A percentile compares a stretch with the other conserved stretches of the same genome.
These are phyloP conservation scores for Apocheima hispidaria DNA, from an alignment of 2,888 invertebrate species.

Conservation along the genomic window DNA sequence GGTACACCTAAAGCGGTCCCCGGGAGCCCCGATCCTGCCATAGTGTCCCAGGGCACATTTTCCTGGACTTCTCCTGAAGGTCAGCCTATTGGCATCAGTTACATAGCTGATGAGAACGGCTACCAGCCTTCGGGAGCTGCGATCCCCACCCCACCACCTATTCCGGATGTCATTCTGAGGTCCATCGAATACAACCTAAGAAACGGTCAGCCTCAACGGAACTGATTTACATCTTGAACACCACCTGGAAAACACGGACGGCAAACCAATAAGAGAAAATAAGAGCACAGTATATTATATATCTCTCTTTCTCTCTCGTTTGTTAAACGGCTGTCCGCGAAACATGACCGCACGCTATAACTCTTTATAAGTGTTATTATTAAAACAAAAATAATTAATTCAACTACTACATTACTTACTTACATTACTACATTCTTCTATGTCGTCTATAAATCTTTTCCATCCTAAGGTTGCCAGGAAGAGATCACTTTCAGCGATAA, in stretches of 20 bases:
- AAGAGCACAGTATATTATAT: not conserved
- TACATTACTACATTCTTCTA: no score
- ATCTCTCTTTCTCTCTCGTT: no score
- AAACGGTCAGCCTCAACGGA: slow-evolving; percentile 39
- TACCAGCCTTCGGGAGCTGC: slow-evolving; percentile 86
- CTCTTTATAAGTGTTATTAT: no score
- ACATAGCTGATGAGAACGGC: slow-evolving; percentile 89
- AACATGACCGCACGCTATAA: no score
- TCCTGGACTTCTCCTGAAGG: slow-evolving; percentile 88
- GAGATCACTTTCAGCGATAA: no score
- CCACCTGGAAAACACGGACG: no score
- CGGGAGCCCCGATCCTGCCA: slow-evolving; percentile 66
- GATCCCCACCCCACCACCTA: slow-evolving; percentile 81
- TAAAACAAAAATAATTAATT: no score
- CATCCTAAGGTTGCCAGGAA: no score
- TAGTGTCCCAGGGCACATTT: slow-evolving; percentile 83
- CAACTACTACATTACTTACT: no score
- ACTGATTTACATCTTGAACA: slow-evolving; percentile 33
- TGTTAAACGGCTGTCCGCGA: no score
- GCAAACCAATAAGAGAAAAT: not conserved
- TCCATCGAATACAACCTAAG: slow-evolving; percentile 1
- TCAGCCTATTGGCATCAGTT: slow-evolving; percentile 83
- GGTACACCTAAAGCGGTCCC: slow-evolving; percentile 78
- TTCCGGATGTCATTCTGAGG: slow-evolving; percentile 75
- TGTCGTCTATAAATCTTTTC: no score